Evolutionary conservation across 2,888 invertebrate species (phyloP), one percentile per base, ranked within the genome.

Genomic region (Drosophila mayaguana): DNA sequence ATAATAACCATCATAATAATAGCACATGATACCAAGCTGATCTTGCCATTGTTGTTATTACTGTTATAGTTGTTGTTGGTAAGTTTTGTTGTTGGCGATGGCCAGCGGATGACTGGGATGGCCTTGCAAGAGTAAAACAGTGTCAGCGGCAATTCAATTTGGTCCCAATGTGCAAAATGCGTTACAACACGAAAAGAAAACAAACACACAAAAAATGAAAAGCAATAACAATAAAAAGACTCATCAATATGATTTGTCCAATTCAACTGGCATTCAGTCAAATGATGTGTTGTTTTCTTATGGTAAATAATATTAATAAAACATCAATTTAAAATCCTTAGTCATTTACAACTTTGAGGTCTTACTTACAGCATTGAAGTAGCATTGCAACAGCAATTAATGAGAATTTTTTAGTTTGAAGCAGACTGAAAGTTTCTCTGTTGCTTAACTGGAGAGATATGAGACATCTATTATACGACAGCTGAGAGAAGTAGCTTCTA

Each of bases 1-100:
- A 67, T 69, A 78, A 82, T 78, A 84, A 68, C 61, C 68, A 78
- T 72, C 64, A 77, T 57, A 75, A 80, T 74, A 77, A 83, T 76
- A 43, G 72, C 59, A 67, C 63, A 72, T 74, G 72, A 74, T 83
- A 54, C 65, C 22, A 53, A 46, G 64, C 54, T 36, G 45, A 46
- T 57, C 57, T 62, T 54, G 54, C 69, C 73, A 69, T 79, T 81
- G 81, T 68, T 46, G 45, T 12, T 67, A 28, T 50, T 78, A 28
- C 60, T 53, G 42, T 55, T n/a, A 42, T 60, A 34, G 20, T 53
- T 38, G 46, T 32, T 75, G 25, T 25, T 75, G 34, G 54, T 54
- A 42, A 7, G 28, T 28, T n/a, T 28, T n/a, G 51, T 63, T 46
- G 25, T 51, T 40, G 56, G n/a, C 55, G 63, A 34, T 40, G 75